A percentile compares a stretch with the other conserved stretches of the same genome.
These are phyloP conservation scores for Polyommatus iphigenia DNA, from an alignment of 2,888 invertebrate species.

Conservation along the genomic window DNA sequence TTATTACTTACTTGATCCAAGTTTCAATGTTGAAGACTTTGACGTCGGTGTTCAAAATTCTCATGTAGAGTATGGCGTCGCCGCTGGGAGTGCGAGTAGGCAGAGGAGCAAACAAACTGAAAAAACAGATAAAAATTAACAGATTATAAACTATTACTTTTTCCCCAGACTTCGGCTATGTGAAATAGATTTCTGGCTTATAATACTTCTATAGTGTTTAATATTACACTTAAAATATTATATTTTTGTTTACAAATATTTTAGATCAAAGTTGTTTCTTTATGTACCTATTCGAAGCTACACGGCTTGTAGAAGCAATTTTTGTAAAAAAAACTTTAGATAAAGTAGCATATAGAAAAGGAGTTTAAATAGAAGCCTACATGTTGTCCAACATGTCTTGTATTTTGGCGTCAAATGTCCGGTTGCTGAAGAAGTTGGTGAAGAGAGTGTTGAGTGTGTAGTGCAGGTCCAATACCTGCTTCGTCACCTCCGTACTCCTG, in stretches of 20 bases:
- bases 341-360: conserved; percentile 46
- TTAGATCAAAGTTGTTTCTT: too few species aligned
- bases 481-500: conserved; percentile 84
- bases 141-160: too few species aligned
- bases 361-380: too few species aligned
- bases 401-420: conserved; percentile 68
- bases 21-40: conserved; percentile 79
- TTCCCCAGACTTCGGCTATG: too few species aligned
- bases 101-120: conserved; percentile 57
- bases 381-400: conserved; percentile 65
- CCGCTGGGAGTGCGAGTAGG: conserved; percentile 75
- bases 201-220: too few species aligned
- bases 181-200: too few species aligned
- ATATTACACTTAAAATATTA: too few species aligned
- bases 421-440: conserved; percentile 81
- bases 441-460: conserved; percentile 84
- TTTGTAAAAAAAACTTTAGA: neutral
- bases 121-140: conserved; percentile 37
- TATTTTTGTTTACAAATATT: too few species aligned
- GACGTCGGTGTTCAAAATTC: conserved; percentile 79
- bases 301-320: too few species aligned
- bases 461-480: conserved; percentile 85
- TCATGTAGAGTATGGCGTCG: conserved; percentile 76
- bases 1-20: conserved; percentile 59
- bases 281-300: too few species aligned